Conservation (phyloP, 2,113 vertebrate species). For the Ammodramus savannarum region DNA sequence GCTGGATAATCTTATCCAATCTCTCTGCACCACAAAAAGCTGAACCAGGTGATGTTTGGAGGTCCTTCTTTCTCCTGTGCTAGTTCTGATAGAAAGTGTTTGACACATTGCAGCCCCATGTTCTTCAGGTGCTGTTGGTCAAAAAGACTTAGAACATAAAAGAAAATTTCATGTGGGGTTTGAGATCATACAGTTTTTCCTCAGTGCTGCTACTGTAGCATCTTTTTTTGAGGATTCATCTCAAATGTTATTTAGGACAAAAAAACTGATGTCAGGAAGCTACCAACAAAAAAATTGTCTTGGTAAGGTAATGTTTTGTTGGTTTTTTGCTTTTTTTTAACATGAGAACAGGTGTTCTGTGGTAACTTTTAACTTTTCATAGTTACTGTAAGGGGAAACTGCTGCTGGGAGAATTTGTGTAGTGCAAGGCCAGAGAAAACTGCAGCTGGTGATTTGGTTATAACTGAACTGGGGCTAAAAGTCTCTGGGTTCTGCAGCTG, state of each 20-base stretch:
- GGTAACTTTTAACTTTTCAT: background rate
- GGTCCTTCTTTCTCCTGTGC: background rate
- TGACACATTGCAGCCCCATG: background rate
- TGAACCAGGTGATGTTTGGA: background rate
- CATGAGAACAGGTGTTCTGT: background rate
- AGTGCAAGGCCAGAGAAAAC: background rate
- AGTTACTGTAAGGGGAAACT: background rate
- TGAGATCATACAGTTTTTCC: background rate
- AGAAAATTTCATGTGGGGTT: fast-evolving
- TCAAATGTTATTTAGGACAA: background rate
- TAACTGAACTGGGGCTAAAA: background rate
- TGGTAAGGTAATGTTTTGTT: too few species aligned
- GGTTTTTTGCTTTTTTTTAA: background rate
- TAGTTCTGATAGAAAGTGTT: background rate
- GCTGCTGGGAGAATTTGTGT: background rate
- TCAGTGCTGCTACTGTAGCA: background rate
- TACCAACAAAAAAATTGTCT: background rate
- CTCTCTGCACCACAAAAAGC: background rate
- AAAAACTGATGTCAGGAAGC: background rate
- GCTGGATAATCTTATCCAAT: background rate
- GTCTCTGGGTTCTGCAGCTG: background rate
- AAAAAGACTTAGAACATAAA: background rate
- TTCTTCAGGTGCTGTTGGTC: background rate
- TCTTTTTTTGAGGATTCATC: background rate
- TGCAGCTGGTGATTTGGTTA: background rate